Percentiles rank a stretch among this genome's conserved stretches.
Evolutionary conservation across 2,113 vertebrate genomes (phyloP).

Genomic region (Labeo rohita): DNA sequence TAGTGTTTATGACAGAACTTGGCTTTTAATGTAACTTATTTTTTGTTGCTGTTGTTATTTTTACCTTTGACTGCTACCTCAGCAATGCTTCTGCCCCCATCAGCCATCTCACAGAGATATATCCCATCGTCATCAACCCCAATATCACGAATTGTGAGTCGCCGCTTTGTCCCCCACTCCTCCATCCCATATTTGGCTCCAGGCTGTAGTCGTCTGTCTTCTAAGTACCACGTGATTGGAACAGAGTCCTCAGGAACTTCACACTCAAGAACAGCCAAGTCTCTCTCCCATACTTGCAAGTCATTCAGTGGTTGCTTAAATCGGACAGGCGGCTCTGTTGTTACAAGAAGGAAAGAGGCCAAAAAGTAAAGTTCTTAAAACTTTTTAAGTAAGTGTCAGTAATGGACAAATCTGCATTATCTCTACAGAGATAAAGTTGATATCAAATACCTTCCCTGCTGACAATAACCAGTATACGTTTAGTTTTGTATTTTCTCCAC

Average conservation of each 20-base stretch:
- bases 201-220: constrained; percentile 91
- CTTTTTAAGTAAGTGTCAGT: background rate
- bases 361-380: background rate
- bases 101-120: constrained; percentile 96
- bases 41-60: background rate
- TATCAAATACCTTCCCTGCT: background rate
- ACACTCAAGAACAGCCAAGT: constrained; percentile 92
- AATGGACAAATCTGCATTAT: background rate
- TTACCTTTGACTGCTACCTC: constrained; percentile 95
- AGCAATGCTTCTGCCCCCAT: constrained; percentile 91
- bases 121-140: constrained; percentile 91
- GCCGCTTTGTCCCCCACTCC: constrained; percentile 85
- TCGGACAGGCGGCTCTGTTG: constrained; percentile 85
- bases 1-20: too few species aligned
- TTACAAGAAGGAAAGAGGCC: constrained; percentile 43
- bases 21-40: background rate
- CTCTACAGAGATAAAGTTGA: background rate
- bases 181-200: constrained; percentile 95
- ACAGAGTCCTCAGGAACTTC: constrained; percentile 92
- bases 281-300: constrained; percentile 87
- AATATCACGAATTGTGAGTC: constrained; percentile 90
- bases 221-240: constrained; percentile 92
- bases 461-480: background rate
- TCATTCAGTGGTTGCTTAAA: constrained; percentile 91
- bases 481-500: background rate